Percentiles rank a stretch among this genome's conserved stretches.
phyloP scores from a whole-genome alignment of 92 coral and sea anemone species.

The Scolanthus callimorphus region DNA sequence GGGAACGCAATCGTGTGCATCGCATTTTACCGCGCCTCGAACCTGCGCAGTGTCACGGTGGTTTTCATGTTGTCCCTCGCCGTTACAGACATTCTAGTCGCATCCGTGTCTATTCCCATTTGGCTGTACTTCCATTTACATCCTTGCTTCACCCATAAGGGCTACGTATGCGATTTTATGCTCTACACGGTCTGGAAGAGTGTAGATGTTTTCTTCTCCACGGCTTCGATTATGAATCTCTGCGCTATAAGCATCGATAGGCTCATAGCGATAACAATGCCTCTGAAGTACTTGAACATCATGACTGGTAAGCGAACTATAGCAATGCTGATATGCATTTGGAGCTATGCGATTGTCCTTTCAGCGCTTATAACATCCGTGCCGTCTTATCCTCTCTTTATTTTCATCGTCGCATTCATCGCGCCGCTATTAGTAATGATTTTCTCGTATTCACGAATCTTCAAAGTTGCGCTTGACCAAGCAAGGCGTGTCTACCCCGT shows the following conservation, averaged over 20 bases:
- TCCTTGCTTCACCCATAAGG: conserved; percentile 24
- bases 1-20: conserved; percentile 67
- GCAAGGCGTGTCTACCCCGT: conserved; percentile 71
- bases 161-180: conserved; percentile 7
- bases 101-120: conserved; percentile 65
- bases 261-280: conserved; percentile 58
- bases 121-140: conserved; percentile 68
- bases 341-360: conserved; percentile 46
- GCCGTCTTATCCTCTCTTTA: conserved; percentile 53
- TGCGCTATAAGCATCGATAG: conserved; percentile 80
- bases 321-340: conserved; percentile 43
- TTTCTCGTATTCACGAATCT: conserved; percentile 57
- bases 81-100: conserved; percentile 69
- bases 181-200: conserved; percentile 49
- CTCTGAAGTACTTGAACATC: conserved; percentile 56
- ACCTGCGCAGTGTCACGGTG: conserved; percentile 66
- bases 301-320: conserved; percentile 55
- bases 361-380: conserved; percentile 38
- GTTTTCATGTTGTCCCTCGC: conserved; percentile 75
- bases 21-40: conserved; percentile 78
- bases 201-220: conserved; percentile 77
- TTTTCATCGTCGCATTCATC: conserved; percentile 66
- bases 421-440: conserved; percentile 63
- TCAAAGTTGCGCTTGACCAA: conserved; percentile 56
- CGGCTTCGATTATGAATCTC: conserved; percentile 86